Evolutionary conservation across 2,888 invertebrate genomes (phyloP).

Genomic region (Sminthurinus aureus): DNA sequence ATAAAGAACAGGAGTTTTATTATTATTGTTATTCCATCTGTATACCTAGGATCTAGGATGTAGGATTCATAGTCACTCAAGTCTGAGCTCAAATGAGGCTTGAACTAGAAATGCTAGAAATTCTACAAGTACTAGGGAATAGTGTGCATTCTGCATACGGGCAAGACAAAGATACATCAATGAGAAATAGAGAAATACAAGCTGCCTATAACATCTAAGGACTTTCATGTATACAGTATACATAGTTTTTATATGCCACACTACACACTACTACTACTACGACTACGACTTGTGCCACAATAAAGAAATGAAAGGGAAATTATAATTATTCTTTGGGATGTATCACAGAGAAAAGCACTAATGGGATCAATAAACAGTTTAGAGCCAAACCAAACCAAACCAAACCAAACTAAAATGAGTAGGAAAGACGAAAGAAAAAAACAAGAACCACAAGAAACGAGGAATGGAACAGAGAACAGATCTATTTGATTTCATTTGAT

Average conservation of each 20-base stretch:
- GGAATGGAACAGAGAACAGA: constrained; percentile 28
- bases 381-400: constrained; percentile 19
- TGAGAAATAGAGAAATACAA: not conserved
- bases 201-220: not conserved
- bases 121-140: not conserved
- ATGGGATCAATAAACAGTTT: constrained; percentile 41
- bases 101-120: constrained; percentile 21
- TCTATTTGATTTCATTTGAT: constrained; percentile 40
- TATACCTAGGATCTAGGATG: no score
- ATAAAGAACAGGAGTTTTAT: constrained; percentile 31
- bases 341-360: constrained; percentile 29
- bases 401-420: not conserved
- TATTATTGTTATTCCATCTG: constrained; percentile 34
- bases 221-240: no score
- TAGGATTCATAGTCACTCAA: not conserved
- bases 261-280: no score
- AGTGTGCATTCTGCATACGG: no score
- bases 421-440: no score
- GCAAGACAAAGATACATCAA: no score
- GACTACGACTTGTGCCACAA: constrained; percentile 24
- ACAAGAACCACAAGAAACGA: no score
- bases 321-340: constrained; percentile 39
- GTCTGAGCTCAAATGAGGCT: constrained; percentile 37
- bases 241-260: no score
- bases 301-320: constrained; percentile 33